Percentiles rank a stretch among this genome's conserved stretches.
Evolutionary conservation across 2,797 vertebrate species (phyloP).

Genomic region (Gymnodraco acuticeps): DNA sequence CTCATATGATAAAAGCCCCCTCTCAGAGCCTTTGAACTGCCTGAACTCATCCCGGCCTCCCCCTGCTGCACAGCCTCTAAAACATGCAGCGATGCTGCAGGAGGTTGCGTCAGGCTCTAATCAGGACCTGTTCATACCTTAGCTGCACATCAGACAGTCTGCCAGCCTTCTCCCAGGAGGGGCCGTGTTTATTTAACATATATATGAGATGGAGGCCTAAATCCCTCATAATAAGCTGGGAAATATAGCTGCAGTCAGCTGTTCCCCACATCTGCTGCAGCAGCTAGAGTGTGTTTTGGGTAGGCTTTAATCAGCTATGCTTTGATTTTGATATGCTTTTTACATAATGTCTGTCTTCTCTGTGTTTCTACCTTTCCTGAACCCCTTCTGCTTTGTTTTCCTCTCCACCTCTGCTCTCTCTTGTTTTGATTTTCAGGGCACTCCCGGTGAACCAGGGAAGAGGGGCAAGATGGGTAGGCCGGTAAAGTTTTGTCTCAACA

Average conservation of each 20-base stretch:
- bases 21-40: slow-evolving; percentile 72
- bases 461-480: slow-evolving; percentile 99
- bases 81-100: slow-evolving; percentile 65
- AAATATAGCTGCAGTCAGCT: slow-evolving; percentile 56
- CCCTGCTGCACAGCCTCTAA: slow-evolving; percentile 54
- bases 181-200: slow-evolving; percentile 49
- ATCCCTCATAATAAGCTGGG: slow-evolving; percentile 40
- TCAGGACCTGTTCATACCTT: slow-evolving; percentile 31
- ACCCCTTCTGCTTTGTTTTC: slow-evolving; percentile 45
- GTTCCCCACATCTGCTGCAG: slow-evolving; percentile 60
- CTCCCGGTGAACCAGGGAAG: slow-evolving; percentile 93
- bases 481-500: slow-evolving; percentile 99
- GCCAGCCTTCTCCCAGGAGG: slow-evolving; percentile 16
- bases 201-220: slow-evolving; percentile 21
- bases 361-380: slow-evolving; percentile 36
- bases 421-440: slow-evolving; percentile 84
- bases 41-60: slow-evolving; percentile 72
- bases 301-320: slow-evolving; percentile 23
- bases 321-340: slow-evolving; percentile 44
- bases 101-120: slow-evolving; percentile 62
- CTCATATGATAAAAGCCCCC: slow-evolving; percentile 72
- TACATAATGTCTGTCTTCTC: slow-evolving; percentile 44
- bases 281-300: slow-evolving; percentile 31
- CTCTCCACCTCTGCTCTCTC: slow-evolving; percentile 43
- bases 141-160: neutral